Base-by-base conservation (phyloP, 2,888 invertebrate species). In the Orthosia cruda region DNA sequence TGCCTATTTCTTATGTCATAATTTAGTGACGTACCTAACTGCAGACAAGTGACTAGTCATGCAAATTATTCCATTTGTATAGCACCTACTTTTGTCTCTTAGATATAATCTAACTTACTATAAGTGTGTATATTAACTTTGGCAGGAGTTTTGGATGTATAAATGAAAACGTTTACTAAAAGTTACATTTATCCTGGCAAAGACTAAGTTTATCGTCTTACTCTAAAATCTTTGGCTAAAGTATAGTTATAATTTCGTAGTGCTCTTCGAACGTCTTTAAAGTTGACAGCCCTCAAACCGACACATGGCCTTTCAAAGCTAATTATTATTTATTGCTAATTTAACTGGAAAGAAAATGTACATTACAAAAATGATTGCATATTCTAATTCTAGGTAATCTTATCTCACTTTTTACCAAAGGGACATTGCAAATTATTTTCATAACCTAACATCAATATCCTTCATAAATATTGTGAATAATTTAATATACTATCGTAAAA, bases 1-100 rank as follows among this genome's bases (percentile, higher is more conserved):
- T 23, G 23, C 59, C 20, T 65, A 55, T 58, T 71, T 54, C 2
- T 54, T 57, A 82, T 77, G 67, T 59, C 55, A 82, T 82, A 55
- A 77, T 13, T 52, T 52, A 67, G 13, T 50, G 59, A 57, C 55
- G 52, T 76, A 16, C 7, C 4, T 20, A 4, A 59, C 23, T 40
- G 18, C 32, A 59, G 23, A n/a, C 18, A 16, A 23, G 13, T 32
- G n/a, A 11, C 50, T 15, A 58, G 62, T 59, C 58, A 59, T 26
- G 45, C 12, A 68, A 71, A 81, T 55, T 23, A 55, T 59, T 67
- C 57, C 50, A 74, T 58, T 18, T 52, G 13, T 58, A 7, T 9
- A 16, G n/a, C 52, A 66, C 40, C 3, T 45, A 45, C 23, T 45
- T 45, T 26, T 4, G 32, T 32, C n/a, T n/a, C 3, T 18, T 32